These are phyloP conservation scores for Zoanthus sansibaricus DNA, from an alignment of 92 coral and sea anemone species.

Conservation along the genomic window DNA sequence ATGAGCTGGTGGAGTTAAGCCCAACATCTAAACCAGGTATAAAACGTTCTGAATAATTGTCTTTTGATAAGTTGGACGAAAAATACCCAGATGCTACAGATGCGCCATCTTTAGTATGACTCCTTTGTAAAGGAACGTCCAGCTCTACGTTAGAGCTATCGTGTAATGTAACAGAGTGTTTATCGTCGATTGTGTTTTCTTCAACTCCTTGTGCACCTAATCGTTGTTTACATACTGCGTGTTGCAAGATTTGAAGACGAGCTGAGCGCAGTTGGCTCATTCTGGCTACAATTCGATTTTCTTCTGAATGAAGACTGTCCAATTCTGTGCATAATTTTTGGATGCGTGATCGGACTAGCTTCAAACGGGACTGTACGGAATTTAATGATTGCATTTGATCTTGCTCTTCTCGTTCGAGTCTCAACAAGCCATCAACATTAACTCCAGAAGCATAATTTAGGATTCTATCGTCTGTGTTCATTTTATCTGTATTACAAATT, in stretches of 20 bases:
- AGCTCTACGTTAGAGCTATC: not conserved
- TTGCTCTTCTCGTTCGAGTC: slow-evolving; percentile 93
- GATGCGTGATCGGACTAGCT: slow-evolving; percentile 75
- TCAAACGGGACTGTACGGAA: slow-evolving; percentile 73
- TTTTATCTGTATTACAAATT: slow-evolving; percentile 42
- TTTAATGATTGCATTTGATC: slow-evolving; percentile 78
- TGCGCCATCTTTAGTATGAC: not conserved
- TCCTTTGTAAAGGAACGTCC: not conserved
- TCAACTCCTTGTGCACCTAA: not conserved
- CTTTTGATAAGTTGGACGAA: not conserved
- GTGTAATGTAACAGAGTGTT: not conserved
- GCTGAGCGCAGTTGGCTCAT: slow-evolving; percentile 75
- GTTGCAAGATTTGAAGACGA: slow-evolving; percentile 80
- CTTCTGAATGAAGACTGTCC: slow-evolving; percentile 82
- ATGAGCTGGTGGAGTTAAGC: not conserved
- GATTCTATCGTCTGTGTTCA: slow-evolving; percentile 9
- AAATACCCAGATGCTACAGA: not conserved
- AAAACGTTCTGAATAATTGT: not conserved
- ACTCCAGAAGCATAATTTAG: slow-evolving; percentile 71
- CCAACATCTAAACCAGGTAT: not conserved
- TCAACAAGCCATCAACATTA: slow-evolving; percentile 79
- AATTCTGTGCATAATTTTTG: slow-evolving; percentile 87
- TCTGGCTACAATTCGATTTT: slow-evolving; percentile 72
- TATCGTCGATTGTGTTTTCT: not conserved
- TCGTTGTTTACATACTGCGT: slow-evolving; percentile 65